Evolutionary conservation across 1,140 invertebrate species (phyloP).

Genomic region (Drosophila elegans): DNA sequence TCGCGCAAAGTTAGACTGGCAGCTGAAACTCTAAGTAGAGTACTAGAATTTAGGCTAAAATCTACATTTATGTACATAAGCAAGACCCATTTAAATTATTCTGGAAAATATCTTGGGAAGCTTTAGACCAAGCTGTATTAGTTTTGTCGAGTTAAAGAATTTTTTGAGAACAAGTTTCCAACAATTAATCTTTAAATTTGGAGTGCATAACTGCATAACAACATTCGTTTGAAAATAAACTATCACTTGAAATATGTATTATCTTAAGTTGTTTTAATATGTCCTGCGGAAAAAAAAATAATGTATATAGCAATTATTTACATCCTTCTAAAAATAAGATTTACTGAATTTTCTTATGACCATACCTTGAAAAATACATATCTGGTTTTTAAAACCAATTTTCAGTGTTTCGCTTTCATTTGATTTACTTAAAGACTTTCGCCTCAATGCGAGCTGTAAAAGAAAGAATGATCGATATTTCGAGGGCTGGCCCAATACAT

Average conservation of each 20-base stretch:
- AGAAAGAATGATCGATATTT: constrained; percentile 57
- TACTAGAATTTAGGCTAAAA: constrained; percentile 42
- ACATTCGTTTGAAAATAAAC: too few relatives aligned
- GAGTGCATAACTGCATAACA: too few relatives aligned
- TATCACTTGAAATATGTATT: too few relatives aligned
- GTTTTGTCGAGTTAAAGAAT: too few relatives aligned
- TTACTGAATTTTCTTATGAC: too few relatives aligned
- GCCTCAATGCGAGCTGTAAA: constrained; percentile 26
- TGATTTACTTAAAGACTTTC: constrained; percentile 37
- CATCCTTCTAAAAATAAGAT: too few relatives aligned
- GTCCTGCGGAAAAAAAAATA: too few relatives aligned
- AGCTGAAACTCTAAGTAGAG: constrained; percentile 29
- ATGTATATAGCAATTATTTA: too few relatives aligned
- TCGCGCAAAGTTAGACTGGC: constrained; percentile 15
- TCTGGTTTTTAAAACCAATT: not conserved
- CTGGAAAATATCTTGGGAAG: constrained; percentile 13
- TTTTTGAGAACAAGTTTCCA: too few relatives aligned
- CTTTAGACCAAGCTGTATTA: not conserved
- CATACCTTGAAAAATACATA: not conserved
- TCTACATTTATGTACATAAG: constrained; percentile 40
- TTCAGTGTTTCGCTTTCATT: constrained; percentile 14
- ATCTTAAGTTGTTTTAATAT: too few relatives aligned
- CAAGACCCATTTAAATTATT: constrained; percentile 34
- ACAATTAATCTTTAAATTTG: too few relatives aligned
- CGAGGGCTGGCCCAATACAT: constrained; percentile 36